Evolutionary conservation across 2,113 vertebrate species (phyloP).

Genomic region (Tachysurus fulvidraco): DNA sequence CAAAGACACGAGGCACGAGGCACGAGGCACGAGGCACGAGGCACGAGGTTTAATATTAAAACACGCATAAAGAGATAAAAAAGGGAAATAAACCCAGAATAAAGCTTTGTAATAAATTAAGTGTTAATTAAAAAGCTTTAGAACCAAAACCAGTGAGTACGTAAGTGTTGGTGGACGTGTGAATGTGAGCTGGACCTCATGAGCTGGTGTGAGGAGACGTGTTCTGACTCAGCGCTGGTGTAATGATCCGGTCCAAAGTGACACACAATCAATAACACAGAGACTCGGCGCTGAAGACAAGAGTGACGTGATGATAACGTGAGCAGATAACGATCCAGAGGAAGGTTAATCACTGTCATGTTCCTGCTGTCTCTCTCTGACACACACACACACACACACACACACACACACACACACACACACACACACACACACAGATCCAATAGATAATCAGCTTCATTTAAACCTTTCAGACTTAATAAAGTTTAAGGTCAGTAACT

Average conservation of each 20-base stretch:
- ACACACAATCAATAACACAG: not conserved
- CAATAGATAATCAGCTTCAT: too few relatives aligned
- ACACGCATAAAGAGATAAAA: not conserved
- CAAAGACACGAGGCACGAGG: not conserved
- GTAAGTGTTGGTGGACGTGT: not conserved
- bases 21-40: too few relatives aligned
- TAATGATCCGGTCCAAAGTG: not conserved
- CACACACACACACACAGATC: not conserved
- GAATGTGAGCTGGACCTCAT: not conserved
- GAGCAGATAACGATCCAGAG: not conserved
- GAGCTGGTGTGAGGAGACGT: not conserved
- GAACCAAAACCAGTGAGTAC: not conserved
- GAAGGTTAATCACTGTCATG: not conserved
- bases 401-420: not conserved
- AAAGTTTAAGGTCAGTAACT: too few relatives aligned
- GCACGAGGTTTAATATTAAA: not conserved
- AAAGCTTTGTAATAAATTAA: not conserved
- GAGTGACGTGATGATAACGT: not conserved
- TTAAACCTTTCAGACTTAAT: too few relatives aligned
- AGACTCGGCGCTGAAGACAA: not conserved
- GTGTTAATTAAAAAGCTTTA: not conserved
- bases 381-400: not conserved
- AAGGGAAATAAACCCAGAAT: not conserved
- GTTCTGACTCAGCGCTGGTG: not conserved
- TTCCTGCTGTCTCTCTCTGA: not conserved